A percentile compares a stretch with the other conserved stretches of the same genome.
phyloP scores from a whole-genome alignment of 1,140 invertebrate genomes.

The Drosophila azteca region DNA sequence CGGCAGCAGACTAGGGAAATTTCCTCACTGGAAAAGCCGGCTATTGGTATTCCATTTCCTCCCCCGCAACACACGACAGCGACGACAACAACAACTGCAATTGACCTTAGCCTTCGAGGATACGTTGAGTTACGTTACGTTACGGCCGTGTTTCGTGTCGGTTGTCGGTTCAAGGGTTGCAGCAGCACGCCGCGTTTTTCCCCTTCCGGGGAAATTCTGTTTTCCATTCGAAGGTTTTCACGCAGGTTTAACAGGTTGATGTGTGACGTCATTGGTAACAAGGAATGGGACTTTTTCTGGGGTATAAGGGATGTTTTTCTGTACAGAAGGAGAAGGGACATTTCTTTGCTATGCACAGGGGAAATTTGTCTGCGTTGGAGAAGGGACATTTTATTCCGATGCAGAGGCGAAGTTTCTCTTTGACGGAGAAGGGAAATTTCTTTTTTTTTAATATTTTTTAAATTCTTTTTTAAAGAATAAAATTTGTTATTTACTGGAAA shows the following conservation, averaged over 20 bases:
- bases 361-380: conserved; percentile 5
- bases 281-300: too few relatives aligned
- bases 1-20: conserved; percentile 43
- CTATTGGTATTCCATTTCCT: conserved; percentile 8
- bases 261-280: too few relatives aligned
- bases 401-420: too few relatives aligned
- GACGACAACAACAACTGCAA: conserved; percentile 37
- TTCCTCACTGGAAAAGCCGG: conserved; percentile 61
- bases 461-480: too few relatives aligned
- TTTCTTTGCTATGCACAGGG: too few relatives aligned
- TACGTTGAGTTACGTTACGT: conserved; percentile 2
- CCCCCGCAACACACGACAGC: conserved; percentile 24
- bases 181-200: conserved; percentile 13
- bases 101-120: conserved; percentile 77
- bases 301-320: too few relatives aligned
- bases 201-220: conserved; percentile 22
- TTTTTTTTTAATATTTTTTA: too few relatives aligned
- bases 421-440: too few relatives aligned
- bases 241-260: too few relatives aligned
- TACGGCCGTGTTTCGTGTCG: conserved; percentile 11
- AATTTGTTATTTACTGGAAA: too few relatives aligned
- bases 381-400: not conserved
- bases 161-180: conserved; percentile 60
- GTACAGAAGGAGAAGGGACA: too few relatives aligned
- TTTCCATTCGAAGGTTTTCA: conserved; percentile 15